Conservation (phyloP, 2,888 invertebrate genomes). For the Pheosia tremula region DNA sequence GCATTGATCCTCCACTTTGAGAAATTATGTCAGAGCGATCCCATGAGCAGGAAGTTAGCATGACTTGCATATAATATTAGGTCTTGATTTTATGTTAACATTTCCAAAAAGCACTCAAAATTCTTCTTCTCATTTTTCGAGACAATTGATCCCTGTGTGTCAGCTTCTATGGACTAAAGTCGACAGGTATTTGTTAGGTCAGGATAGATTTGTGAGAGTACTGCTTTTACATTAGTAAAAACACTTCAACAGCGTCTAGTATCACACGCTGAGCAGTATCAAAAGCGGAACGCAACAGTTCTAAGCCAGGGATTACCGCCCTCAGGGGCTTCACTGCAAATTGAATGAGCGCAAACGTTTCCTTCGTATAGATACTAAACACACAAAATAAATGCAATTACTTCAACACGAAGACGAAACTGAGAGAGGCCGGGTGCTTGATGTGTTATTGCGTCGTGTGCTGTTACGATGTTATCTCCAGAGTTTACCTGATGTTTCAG, state of each 20-base stretch:
- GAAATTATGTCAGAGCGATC: too few species aligned
- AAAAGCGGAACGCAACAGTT: constrained; percentile 73
- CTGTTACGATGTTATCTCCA: constrained; percentile 12
- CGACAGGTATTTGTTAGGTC: too few species aligned
- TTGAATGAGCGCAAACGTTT: constrained; percentile 76
- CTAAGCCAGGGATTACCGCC: constrained; percentile 76
- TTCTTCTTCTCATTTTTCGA: too few species aligned
- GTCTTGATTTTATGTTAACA: too few species aligned
- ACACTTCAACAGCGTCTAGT: constrained; percentile 30
- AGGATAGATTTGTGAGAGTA: not conserved
- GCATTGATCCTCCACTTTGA: too few species aligned
- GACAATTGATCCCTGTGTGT: too few species aligned
- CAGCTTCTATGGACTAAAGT: too few species aligned
- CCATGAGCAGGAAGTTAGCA: too few species aligned
- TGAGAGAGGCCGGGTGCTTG: constrained; percentile 31
- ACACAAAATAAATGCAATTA: constrained; percentile 58
- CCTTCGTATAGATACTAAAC: constrained; percentile 44
- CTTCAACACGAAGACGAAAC: constrained; percentile 38
- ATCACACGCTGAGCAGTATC: constrained; percentile 45
- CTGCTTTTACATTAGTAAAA: constrained; percentile 32
- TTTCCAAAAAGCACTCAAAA: too few species aligned
- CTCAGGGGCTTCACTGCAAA: constrained; percentile 78
- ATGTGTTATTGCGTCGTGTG: constrained; percentile 18
- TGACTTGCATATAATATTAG: too few species aligned
- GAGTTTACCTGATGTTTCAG: constrained; percentile 12